These are phyloP conservation scores for Clavelina lepadiformis DNA, from an alignment of 23 tunicate genomes.

Conservation along the genomic window DNA sequence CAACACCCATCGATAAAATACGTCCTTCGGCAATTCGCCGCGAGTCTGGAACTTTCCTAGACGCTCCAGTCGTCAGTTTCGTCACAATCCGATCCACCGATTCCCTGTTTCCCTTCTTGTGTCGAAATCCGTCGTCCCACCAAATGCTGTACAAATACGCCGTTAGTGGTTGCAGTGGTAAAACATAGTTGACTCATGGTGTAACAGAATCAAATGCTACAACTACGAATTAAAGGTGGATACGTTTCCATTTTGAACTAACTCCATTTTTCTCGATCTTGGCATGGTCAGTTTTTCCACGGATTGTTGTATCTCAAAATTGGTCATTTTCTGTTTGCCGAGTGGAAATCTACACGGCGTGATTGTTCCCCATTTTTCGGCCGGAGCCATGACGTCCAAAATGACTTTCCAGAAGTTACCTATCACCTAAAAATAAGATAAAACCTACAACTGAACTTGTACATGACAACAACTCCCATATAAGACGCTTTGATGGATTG, in stretches of 20 bases:
- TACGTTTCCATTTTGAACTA: not conserved
- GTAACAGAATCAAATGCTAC: not conserved
- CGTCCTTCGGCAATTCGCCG: slow-evolving; percentile 52
- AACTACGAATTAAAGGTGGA: too few species aligned
- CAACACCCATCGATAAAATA: slow-evolving; percentile 54
- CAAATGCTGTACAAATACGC: slow-evolving; percentile 26
- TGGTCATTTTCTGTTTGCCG: slow-evolving; percentile 60
- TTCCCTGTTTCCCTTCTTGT: slow-evolving; percentile 31
- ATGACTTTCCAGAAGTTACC: too few species aligned
- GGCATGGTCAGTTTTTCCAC: slow-evolving; percentile 40
- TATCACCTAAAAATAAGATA: too few species aligned
- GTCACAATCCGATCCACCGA: slow-evolving; percentile 29
- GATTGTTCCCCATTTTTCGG: slow-evolving; percentile 52
- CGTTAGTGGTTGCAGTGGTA: not conserved
- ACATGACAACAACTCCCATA: too few species aligned
- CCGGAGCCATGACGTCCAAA: slow-evolving; percentile 68
- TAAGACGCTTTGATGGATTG: too few species aligned
- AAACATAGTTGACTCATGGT: not conserved
- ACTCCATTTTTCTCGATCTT: slow-evolving; percentile 27
- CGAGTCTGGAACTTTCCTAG: slow-evolving; percentile 40
- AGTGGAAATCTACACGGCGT: slow-evolving; percentile 48
- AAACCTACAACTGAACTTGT: too few species aligned
- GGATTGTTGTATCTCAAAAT: slow-evolving; percentile 52
- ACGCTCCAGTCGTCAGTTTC: slow-evolving; percentile 27
- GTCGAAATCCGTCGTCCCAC: slow-evolving; percentile 55